Percentiles rank a stretch among this genome's conserved stretches.
phyloP scores from a whole-genome alignment of 2,888 invertebrate species.

The Drosophila peninsularis region DNA sequence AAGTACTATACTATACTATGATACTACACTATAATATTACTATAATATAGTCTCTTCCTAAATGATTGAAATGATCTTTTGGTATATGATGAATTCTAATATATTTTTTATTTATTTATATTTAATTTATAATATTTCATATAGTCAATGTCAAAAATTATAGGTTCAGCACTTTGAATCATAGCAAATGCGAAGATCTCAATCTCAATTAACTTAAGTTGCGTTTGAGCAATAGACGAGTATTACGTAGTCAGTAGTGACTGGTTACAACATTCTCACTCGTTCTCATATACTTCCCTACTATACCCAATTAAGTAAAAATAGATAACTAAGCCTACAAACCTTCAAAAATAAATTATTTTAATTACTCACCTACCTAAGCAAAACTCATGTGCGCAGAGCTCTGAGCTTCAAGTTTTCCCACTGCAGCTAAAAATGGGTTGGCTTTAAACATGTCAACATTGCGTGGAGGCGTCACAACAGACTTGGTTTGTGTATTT shows the following conservation, averaged over 20 bases:
- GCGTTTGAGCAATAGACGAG: neutral
- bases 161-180: too few relatives aligned
- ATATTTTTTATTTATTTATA: too few relatives aligned
- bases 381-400: neutral
- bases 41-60: too few relatives aligned
- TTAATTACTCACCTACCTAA: neutral
- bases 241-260: neutral
- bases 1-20: too few relatives aligned
- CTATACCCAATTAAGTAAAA: neutral
- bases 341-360: neutral
- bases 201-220: too few relatives aligned
- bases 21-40: too few relatives aligned
- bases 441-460: conserved; percentile 17
- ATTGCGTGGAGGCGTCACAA: conserved; percentile 11
- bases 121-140: too few relatives aligned
- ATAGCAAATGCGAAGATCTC: too few relatives aligned
- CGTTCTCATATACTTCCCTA: neutral
- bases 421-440: neutral
- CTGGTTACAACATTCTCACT: neutral
- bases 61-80: too few relatives aligned
- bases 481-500: conserved; percentile 20
- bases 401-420: neutral
- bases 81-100: too few relatives aligned
- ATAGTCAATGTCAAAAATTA: too few relatives aligned
- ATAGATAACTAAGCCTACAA: neutral